Conservation (phyloP, 1,140 invertebrate genomes). For the Caenorhabditis remanei region DNA sequence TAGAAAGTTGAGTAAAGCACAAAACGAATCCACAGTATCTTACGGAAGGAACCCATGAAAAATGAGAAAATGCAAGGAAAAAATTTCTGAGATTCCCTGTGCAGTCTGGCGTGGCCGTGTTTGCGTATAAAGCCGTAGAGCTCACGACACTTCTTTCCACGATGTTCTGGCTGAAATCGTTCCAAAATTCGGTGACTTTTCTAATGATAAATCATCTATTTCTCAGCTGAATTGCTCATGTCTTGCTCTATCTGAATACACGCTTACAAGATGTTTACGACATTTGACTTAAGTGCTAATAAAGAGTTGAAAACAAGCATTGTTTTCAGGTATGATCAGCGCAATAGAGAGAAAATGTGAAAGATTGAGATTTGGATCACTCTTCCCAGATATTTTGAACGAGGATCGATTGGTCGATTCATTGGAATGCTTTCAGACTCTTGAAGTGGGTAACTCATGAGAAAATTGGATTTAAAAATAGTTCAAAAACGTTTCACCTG, state of each 20-base stretch:
- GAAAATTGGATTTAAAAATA: too few species aligned
- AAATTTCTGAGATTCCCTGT: conserved; percentile 7
- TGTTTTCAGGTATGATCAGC: conserved; percentile 22
- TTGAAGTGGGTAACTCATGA: background rate
- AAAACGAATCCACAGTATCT: background rate
- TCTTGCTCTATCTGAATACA: too few species aligned
- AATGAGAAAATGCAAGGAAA: background rate
- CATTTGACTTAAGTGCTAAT: too few species aligned
- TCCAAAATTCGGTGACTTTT: background rate
- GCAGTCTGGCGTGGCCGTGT: background rate
- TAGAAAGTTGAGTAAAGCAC: background rate
- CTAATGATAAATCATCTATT: too few species aligned
- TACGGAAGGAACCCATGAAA: background rate
- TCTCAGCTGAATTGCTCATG: too few species aligned
- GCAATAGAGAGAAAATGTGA: background rate
- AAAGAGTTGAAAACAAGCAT: background rate
- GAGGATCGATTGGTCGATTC: conserved; percentile 19
- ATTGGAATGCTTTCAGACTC: background rate
- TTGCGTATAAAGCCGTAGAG: background rate
- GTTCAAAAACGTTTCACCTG: background rate
- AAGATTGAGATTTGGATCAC: background rate
- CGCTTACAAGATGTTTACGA: too few species aligned
- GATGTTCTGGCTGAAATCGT: background rate
- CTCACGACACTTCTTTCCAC: conserved; percentile 2
- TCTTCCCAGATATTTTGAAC: conserved; percentile 19